Percentiles rank a stretch among this genome's conserved stretches.
Evolutionary conservation across 2,888 invertebrate species (phyloP).

Genomic region (Caenorhabditis drosophilae): DNA sequence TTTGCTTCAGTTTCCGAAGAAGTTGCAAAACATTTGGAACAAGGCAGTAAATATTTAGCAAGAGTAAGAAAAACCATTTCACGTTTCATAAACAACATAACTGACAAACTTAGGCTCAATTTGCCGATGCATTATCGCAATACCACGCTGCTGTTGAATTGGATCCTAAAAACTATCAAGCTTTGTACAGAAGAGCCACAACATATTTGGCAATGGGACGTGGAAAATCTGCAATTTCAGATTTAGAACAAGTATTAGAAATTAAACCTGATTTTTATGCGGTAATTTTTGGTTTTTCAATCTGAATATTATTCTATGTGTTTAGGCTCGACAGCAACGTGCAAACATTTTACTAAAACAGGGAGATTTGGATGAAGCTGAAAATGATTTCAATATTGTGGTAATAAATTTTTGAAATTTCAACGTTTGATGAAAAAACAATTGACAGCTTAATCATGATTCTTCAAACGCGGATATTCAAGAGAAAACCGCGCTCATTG

Average conservation of each 20-base stretch:
- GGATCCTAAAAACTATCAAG: constrained; percentile 92
- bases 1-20: constrained; percentile 72
- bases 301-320: neutral
- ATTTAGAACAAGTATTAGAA: constrained; percentile 89
- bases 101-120: constrained; percentile 77
- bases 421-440: neutral
- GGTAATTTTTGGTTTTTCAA: constrained; percentile 74
- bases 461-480: constrained; percentile 81
- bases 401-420: too few relatives aligned
- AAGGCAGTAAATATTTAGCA: constrained; percentile 88
- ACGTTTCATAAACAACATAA: neutral
- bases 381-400: constrained; percentile 59
- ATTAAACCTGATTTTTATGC: constrained; percentile 92
- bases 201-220: constrained; percentile 56
- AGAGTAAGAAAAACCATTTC: constrained; percentile 70
- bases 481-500: constrained; percentile 77
- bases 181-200: constrained; percentile 79
- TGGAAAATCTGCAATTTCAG: constrained; percentile 82
- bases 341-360: constrained; percentile 86
- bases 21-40: constrained; percentile 88
- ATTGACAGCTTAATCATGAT: constrained; percentile 76
- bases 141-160: constrained; percentile 98
- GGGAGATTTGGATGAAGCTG: constrained; percentile 73
- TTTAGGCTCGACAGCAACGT: constrained; percentile 78
- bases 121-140: constrained; percentile 92